Conservation (phyloP, 2,888 invertebrate species). For the Eugnorisma glareosa region DNA sequence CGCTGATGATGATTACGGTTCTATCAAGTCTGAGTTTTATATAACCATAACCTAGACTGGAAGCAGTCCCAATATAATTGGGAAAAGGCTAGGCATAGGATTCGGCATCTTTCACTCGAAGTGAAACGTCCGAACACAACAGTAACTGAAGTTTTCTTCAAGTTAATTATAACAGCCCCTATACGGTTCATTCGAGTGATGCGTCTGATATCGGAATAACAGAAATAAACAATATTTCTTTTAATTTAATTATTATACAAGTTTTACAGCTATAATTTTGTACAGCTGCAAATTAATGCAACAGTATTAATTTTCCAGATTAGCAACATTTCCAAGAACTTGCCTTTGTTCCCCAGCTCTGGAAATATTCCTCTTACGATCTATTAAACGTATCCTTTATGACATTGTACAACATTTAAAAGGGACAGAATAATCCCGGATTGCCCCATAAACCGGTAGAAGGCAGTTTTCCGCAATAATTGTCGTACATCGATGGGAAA, state of each 20-base stretch:
- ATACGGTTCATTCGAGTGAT: background rate
- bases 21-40: too few species aligned
- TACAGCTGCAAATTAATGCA: background rate
- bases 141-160: background rate
- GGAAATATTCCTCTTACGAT: background rate
- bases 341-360: background rate
- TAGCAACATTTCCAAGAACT: background rate
- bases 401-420: constrained; percentile 63
- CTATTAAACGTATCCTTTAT: constrained; percentile 50
- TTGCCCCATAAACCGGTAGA: constrained; percentile 63
- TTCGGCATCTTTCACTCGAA: background rate
- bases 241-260: background rate
- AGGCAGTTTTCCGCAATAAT: constrained; percentile 65
- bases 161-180: fast-evolving
- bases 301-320: background rate
- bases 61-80: too few species aligned
- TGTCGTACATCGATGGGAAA: constrained; percentile 62
- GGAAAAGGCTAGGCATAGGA: background rate
- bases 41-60: too few species aligned
- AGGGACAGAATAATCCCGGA: constrained; percentile 63
- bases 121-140: background rate
- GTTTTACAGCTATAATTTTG: background rate
- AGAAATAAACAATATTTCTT: background rate
- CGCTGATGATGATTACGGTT: too few species aligned
- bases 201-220: background rate